Percentiles rank a stretch among this genome's conserved stretches.
phyloP scores from a whole-genome alignment of 2,888 invertebrate genomes.

The Chrysopilus asiliformis region DNA sequence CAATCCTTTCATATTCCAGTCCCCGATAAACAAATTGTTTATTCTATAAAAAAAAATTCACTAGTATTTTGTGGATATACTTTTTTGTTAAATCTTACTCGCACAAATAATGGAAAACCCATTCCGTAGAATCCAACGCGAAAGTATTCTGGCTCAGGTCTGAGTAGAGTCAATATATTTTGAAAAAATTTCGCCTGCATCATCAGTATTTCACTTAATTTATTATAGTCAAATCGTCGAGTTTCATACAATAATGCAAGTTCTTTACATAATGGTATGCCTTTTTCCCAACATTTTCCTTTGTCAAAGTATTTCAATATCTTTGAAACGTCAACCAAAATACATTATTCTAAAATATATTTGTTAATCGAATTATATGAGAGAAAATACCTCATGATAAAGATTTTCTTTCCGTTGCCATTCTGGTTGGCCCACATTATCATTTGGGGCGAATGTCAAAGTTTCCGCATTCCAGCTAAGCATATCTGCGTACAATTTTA shows the following conservation, averaged over 20 bases:
- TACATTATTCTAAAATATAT: no score
- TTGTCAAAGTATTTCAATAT: constrained; percentile 87
- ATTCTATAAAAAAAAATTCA: constrained; percentile 46
- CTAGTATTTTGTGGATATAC: background rate
- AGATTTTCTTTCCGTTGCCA: constrained; percentile 83
- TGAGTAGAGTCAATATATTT: constrained; percentile 72
- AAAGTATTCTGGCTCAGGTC: constrained; percentile 91
- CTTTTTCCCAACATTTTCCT: constrained; percentile 96
- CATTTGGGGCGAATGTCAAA: constrained; percentile 43
- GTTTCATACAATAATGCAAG: constrained; percentile 76
- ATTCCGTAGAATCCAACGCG: constrained; percentile 90
- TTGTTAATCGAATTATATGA: no score
- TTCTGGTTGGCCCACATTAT: constrained; percentile 64
- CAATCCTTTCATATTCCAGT: constrained; percentile 86
- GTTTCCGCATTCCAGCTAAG: constrained; percentile 67
- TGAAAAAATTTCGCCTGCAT: constrained; percentile 83
- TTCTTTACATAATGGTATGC: constrained; percentile 82
- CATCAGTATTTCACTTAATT: constrained; percentile 70
- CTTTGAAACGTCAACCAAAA: constrained; percentile 26
- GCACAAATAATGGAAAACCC: constrained; percentile 84
- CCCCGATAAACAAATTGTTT: constrained; percentile 93
- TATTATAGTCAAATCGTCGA: constrained; percentile 74
- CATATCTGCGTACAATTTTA: constrained; percentile 86
- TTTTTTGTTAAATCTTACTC: constrained; percentile 41
- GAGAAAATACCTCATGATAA: constrained; percentile 52